Base-by-base conservation (phyloP, 2,888 invertebrate genomes). In the Anagyrus pseudococci region DNA sequence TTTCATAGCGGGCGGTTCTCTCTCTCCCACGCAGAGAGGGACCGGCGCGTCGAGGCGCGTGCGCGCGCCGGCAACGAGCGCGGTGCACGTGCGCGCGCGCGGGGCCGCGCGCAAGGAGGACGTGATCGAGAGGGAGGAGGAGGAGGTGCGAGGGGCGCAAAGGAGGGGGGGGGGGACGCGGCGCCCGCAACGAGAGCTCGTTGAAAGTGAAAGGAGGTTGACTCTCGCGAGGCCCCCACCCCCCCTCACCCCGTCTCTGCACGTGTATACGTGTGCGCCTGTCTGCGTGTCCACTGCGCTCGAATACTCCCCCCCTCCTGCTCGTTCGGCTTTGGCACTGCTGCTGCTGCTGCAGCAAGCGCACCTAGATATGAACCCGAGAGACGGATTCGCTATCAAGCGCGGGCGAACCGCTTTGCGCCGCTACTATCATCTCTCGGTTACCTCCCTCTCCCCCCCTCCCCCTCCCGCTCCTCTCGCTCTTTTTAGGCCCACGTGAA, bases 191-290 rank as follows among this genome's bases (percentile, higher is more conserved):
- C 67, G 40, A 72, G 4, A 4, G 72, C 72, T 77, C 75, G 78
- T 77, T 75, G 81, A 81, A 81, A 81, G 81, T 81, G 81, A 81
- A 81, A 81, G 80, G 81, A 79, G 78, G 79, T 79, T 79, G 78
- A 78, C 75, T 77, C 47, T 2, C 37, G 1, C 20, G 20, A 23
- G 15, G 43, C 48, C 41, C 60, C 49, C 61, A 25, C 41, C 41
- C 6, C 48, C 40, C 17, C 29, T 4, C 29, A 10, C 4, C 6
- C 10, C 10, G 29, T 44, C 25, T 46, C 26, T 43, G 4, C 41
- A 29, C 40, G 29, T 41, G 23, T 29, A 15, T 41, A 7, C 4
- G 15, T 7, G 49, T 50, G 49, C 50, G 44, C n/a, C n/a, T n/a
- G n/a, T n/a, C n/a, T n/a, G n/a, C n/a, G n/a, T n/a, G 20, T 46